Conservation (phyloP, 2,113 vertebrate species). For the Pelecanus crispus region DNA sequence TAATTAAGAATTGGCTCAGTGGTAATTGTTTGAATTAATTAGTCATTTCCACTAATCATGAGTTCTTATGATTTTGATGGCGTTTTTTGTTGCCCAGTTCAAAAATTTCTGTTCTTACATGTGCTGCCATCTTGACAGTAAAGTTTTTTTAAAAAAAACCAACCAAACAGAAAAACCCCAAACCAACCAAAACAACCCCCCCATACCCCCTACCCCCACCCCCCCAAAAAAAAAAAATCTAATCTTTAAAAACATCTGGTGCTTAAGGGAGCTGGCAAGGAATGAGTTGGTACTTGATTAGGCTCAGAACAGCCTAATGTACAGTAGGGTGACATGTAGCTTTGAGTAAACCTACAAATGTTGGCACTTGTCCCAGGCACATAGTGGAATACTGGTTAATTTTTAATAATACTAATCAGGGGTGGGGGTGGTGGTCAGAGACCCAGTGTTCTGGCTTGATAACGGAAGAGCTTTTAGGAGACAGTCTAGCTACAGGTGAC, state of each 20-base stretch:
- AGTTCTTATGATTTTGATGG: neutral
- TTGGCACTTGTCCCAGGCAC: neutral
- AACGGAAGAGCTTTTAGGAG: neutral
- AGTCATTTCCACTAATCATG: neutral
- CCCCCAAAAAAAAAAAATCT: too few relatives aligned
- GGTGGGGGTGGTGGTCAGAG: neutral
- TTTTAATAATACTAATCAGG: neutral
- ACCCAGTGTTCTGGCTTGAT: neutral
- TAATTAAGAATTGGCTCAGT: neutral
- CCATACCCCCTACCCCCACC: too few relatives aligned
- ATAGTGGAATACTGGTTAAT: neutral
- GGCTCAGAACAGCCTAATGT: neutral
- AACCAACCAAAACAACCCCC: too few relatives aligned
- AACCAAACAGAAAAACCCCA: neutral
- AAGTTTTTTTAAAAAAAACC: neutral
- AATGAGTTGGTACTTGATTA: neutral
- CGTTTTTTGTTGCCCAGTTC: neutral
- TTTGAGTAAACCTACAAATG: neutral
- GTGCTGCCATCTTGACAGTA: neutral
- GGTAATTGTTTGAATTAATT: neutral
- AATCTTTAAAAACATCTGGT: neutral
- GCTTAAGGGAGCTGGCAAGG: neutral
- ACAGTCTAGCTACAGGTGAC: neutral
- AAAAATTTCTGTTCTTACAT: neutral
- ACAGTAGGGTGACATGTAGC: neutral